phyloP scores from a whole-genome alignment of 2,888 invertebrate species.

The Ecdyonurus torrentis region DNA sequence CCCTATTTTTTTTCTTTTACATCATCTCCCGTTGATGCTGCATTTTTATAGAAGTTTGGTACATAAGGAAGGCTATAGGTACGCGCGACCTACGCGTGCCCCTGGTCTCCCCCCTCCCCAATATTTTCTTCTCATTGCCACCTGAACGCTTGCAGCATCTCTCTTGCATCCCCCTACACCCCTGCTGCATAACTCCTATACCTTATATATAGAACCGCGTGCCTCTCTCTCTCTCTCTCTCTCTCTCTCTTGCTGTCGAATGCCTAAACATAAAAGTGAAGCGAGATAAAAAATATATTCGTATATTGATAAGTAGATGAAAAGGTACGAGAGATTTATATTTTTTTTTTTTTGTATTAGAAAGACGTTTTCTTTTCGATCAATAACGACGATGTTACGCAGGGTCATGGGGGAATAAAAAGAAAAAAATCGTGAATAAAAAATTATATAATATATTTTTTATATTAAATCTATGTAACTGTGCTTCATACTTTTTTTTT shows the following conservation, averaged over 20 bases:
- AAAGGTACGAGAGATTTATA: neutral
- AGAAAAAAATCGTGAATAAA: neutral
- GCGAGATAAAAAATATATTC: neutral
- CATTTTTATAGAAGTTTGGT: neutral
- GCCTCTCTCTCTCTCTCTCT: no score
- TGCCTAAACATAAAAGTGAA: no score
- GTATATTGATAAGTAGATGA: neutral
- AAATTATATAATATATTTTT: no score
- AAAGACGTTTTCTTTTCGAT: neutral
- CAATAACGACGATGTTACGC: neutral
- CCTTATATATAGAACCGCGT: neutral
- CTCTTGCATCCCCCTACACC: neutral
- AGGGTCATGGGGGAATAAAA: neutral
- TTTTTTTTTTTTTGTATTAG: neutral
- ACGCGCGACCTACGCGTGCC: neutral
- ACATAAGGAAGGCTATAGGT: neutral
- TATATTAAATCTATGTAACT: no score
- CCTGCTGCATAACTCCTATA: neutral
- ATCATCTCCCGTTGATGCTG: neutral
- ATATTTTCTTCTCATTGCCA: neutral
- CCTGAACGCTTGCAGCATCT: neutral
- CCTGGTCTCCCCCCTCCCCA: neutral
- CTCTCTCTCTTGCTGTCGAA: no score
- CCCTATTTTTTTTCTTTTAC: neutral
- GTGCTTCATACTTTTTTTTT: no score